These are phyloP conservation scores for Catocala sponsa DNA, from an alignment of 2,888 invertebrate species.

Conservation along the genomic window DNA sequence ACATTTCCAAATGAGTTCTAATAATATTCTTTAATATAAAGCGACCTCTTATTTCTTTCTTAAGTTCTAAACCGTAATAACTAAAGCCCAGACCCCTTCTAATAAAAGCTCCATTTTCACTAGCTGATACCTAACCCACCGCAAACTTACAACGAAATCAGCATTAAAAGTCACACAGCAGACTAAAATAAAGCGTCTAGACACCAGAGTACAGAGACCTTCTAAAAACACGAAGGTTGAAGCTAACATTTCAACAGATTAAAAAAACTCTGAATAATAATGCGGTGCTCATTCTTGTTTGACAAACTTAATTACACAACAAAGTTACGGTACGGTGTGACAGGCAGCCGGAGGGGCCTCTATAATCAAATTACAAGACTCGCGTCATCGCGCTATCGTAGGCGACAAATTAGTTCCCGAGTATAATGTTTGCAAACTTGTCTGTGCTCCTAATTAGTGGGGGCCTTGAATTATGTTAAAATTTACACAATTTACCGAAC, in stretches of 20 bases:
- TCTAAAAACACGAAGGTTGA: constrained; percentile 7
- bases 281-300: constrained; percentile 29
- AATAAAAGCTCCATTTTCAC: too few relatives aligned
- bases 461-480: constrained; percentile 54
- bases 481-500: constrained; percentile 52
- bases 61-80: too few relatives aligned
- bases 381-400: constrained; percentile 50
- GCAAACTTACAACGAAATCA: constrained; percentile 8
- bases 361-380: constrained; percentile 55
- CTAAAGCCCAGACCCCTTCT: too few relatives aligned
- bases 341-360: constrained; percentile 31
- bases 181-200: constrained; percentile 18
- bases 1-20: too few relatives aligned
- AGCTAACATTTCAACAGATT: constrained; percentile 9
- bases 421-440: constrained; percentile 66
- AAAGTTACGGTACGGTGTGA: constrained; percentile 45
- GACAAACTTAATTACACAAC: constrained; percentile 34
- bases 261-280: constrained; percentile 31
- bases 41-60: too few relatives aligned
- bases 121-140: background rate
- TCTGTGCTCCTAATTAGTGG: constrained; percentile 57
- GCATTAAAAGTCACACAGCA: constrained; percentile 5
- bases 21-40: too few relatives aligned
- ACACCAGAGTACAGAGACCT: constrained; percentile 18
- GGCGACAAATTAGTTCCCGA: constrained; percentile 52